phyloP scores from a whole-genome alignment of 2,888 invertebrate genomes.

The Cosmia pyralina region DNA sequence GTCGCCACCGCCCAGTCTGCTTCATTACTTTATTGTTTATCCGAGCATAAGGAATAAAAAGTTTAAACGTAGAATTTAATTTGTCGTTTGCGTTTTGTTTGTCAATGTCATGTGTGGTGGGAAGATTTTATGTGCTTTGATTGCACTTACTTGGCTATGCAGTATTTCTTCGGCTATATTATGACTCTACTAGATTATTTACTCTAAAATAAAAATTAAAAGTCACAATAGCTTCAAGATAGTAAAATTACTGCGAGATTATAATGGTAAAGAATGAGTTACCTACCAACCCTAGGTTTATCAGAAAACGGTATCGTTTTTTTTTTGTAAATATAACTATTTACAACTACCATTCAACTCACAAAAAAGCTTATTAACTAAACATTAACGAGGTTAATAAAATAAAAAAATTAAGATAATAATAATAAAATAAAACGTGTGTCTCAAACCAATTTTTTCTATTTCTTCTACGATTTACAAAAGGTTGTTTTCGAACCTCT shows the following conservation, averaged over 20 bases:
- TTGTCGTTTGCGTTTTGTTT: constrained; percentile 44
- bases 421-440: neutral
- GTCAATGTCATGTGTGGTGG: constrained; percentile 29
- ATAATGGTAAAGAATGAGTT: neutral
- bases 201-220: neutral
- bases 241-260: neutral
- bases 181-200: neutral
- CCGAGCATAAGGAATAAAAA: constrained; percentile 78
- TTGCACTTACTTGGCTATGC: neutral
- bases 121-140: constrained; percentile 17
- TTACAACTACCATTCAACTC: neutral
- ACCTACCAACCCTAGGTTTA: neutral
- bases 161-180: neutral
- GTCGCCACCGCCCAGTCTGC: constrained; percentile 79
- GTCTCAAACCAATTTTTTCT: neutral
- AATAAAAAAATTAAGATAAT: neutral
- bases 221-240: neutral
- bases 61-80: constrained; percentile 64
- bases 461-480: neutral
- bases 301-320: neutral
- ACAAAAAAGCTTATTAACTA: neutral
- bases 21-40: constrained; percentile 87
- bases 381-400: neutral
- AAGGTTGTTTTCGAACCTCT: neutral
- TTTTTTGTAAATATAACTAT: too few relatives aligned